These are phyloP conservation scores for Coenonympha glycerion DNA, from an alignment of 2,888 invertebrate species.

Conservation along the genomic window DNA sequence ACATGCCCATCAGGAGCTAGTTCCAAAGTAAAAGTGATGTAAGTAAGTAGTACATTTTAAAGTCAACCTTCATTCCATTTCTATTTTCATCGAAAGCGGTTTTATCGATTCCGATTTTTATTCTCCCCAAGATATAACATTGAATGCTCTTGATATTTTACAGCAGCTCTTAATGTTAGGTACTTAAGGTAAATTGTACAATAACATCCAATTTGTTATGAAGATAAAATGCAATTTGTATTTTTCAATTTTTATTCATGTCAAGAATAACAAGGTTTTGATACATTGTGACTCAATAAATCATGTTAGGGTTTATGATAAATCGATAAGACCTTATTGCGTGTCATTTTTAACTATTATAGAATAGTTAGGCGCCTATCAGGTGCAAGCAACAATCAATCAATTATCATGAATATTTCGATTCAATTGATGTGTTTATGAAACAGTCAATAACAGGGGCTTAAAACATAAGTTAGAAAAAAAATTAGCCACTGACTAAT, in stretches of 20 bases:
- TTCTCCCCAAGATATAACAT: conserved; percentile 12
- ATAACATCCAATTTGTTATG: not conserved
- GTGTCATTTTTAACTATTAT: no score
- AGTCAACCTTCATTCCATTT: conserved; percentile 18
- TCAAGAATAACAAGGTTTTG: not conserved
- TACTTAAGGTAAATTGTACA: conserved; percentile 3
- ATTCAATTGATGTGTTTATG: no score
- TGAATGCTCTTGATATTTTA: not conserved
- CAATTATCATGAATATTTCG: no score
- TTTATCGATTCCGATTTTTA: conserved; percentile 19
- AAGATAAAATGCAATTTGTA: conserved; percentile 5
- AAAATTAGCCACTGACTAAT: no score
- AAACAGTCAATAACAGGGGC: no score
- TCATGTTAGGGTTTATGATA: not conserved
- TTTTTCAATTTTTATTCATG: conserved; percentile 2
- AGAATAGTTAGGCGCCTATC: no score
- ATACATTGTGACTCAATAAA: not conserved
- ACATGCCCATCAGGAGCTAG: not conserved
- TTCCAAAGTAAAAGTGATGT: not conserved
- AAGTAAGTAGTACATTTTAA: conserved; percentile 10
- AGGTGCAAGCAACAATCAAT: no score
- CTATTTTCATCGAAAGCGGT: conserved; percentile 19
- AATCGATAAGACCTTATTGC: no score
- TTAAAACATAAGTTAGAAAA: no score
- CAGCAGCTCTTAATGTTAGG: not conserved